These are phyloP conservation scores for Lutraria rhynchaena DNA, from an alignment of 1,140 invertebrate species.

Conservation along the genomic window DNA sequence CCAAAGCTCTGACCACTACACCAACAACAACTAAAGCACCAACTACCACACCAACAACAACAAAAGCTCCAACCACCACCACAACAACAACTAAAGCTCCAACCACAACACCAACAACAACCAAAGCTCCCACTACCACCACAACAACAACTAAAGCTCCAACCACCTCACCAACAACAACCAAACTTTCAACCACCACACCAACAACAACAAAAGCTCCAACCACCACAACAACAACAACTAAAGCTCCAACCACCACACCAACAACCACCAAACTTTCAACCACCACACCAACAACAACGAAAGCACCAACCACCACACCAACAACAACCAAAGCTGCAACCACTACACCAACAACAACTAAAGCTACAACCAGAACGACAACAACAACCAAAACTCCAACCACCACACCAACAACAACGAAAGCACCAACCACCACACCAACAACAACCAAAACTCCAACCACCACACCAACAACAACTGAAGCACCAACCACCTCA, in stretches of 20 bases:
- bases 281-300: background rate
- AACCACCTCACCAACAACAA: no score
- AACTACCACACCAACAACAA: no score
- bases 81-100: no score
- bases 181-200: background rate
- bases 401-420: background rate
- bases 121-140: no score
- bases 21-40: no score
- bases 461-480: no score
- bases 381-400: background rate
- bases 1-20: no score
- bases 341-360: no score
- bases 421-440: background rate
- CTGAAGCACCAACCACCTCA: background rate
- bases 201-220: background rate
- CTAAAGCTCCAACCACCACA: background rate
- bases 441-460: background rate
- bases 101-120: no score
- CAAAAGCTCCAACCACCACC: no score
- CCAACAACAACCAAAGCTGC: background rate
- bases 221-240: slow-evolving; percentile 7
- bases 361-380: background rate
- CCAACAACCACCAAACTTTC: background rate
- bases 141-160: no score
- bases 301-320: background rate